Conservation (phyloP, 2,888 invertebrate genomes). For the Molanna angustata region DNA sequence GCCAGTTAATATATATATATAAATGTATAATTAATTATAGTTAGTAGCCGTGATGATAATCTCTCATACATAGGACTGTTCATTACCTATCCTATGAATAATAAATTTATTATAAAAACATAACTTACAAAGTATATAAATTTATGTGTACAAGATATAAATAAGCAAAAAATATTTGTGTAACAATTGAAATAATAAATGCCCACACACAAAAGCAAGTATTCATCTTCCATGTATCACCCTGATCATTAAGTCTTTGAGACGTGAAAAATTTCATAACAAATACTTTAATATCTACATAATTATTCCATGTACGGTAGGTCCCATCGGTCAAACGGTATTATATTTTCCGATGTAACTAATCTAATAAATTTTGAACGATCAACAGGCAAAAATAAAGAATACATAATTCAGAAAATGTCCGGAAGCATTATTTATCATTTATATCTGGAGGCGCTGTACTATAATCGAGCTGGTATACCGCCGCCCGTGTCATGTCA, state of each 20-base stretch:
- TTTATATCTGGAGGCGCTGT: slow-evolving; percentile 48
- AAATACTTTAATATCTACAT: slow-evolving; percentile 22
- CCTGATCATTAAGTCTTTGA: slow-evolving; percentile 30
- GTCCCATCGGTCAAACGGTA: slow-evolving; percentile 18
- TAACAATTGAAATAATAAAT: slow-evolving; percentile 24
- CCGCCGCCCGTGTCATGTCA: slow-evolving; percentile 76
- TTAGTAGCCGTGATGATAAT: slow-evolving; percentile 22
- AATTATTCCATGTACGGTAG: slow-evolving; percentile 13
- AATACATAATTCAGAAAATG: slow-evolving; percentile 18
- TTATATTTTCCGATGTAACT: slow-evolving; percentile 20
- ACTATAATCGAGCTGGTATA: slow-evolving; percentile 66
- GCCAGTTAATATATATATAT: slow-evolving; percentile 21
- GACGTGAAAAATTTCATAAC: slow-evolving; percentile 25
- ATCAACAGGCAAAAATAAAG: slow-evolving; percentile 28
- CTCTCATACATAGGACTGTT: slow-evolving; percentile 25
- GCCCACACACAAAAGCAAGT: slow-evolving; percentile 26
- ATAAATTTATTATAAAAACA: slow-evolving; percentile 32
- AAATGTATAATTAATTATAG: slow-evolving; percentile 25
- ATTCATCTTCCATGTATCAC: slow-evolving; percentile 23
- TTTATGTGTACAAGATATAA: slow-evolving; percentile 22
- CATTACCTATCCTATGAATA: slow-evolving; percentile 27
- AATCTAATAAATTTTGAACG: slow-evolving; percentile 26
- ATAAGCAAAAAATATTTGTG: slow-evolving; percentile 25
- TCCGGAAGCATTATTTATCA: slow-evolving; percentile 36
- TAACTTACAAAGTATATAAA: slow-evolving; percentile 31